phyloP scores from a whole-genome alignment of 30 jellyfish, hydroid and myxozoan species.

The Morbakka virulenta region DNA sequence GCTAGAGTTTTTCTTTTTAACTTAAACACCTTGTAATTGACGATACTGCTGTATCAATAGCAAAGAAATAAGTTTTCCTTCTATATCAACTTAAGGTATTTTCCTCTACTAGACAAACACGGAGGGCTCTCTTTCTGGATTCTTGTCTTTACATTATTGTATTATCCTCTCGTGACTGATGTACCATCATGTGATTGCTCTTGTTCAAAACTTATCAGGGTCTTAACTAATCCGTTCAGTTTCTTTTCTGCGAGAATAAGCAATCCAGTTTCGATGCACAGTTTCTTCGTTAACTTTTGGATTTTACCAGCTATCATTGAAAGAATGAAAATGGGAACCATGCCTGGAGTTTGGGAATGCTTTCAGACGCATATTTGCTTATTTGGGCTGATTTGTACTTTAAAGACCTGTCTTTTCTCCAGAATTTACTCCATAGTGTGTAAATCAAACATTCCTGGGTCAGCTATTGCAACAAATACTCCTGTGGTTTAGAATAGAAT shows the following conservation, averaged over 20 bases:
- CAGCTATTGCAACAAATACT: background rate
- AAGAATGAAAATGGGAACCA: constrained; percentile 39
- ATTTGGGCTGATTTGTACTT: constrained; percentile 28
- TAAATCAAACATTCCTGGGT: constrained; percentile 22
- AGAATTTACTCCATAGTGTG: background rate
- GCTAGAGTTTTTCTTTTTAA: constrained; percentile 13
- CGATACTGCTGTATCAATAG: constrained; percentile 48
- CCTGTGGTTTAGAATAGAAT: constrained; percentile 2
- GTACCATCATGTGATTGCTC: constrained; percentile 67
- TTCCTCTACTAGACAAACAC: constrained; percentile 44
- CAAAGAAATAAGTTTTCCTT: constrained; percentile 32
- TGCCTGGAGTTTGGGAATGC: constrained; percentile 41
- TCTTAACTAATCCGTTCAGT: constrained; percentile 27
- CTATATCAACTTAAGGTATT: constrained; percentile 4
- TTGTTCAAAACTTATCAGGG: constrained; percentile 25
- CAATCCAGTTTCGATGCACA: constrained; percentile 15
- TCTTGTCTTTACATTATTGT: constrained; percentile 40
- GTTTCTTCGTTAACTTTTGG: constrained; percentile 3
- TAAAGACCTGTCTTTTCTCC: constrained; percentile 11
- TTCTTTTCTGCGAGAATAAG: constrained; percentile 31
- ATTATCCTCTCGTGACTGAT: constrained; percentile 48
- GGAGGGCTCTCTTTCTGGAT: constrained; percentile 53
- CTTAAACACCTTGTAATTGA: constrained; percentile 35
- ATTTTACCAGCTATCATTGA: constrained; percentile 33
- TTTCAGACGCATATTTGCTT: constrained; percentile 28